These are phyloP conservation scores for Scomber scombrus DNA, from an alignment of 2,113 vertebrate species.

Conservation along the genomic window DNA sequence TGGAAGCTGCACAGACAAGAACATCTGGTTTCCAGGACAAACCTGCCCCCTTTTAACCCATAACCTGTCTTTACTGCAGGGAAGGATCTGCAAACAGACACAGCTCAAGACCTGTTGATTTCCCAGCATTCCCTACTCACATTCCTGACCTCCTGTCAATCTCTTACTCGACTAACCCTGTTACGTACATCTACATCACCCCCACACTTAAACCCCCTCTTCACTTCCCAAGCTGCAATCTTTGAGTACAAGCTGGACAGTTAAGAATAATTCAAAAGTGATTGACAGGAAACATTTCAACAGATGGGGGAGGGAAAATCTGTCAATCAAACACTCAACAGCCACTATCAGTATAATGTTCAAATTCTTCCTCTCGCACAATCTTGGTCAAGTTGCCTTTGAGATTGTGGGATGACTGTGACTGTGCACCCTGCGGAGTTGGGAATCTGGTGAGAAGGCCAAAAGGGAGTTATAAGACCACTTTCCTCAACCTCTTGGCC, in stretches of 20 bases:
- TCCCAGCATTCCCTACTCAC: conserved; percentile 77
- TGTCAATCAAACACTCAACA: conserved; percentile 32
- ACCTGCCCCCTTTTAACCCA: conserved; percentile 71
- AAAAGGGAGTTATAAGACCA: conserved; percentile 65
- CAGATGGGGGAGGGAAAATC: neutral
- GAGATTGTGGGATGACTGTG: conserved; percentile 21
- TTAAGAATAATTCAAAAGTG: conserved; percentile 37
- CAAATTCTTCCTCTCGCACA: neutral
- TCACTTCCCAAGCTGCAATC: conserved; percentile 1
- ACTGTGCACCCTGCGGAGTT: conserved; percentile 43
- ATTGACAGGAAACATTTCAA: conserved; percentile 48
- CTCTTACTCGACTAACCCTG: conserved; percentile 64
- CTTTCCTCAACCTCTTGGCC: conserved; percentile 42
- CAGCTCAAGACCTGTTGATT: conserved; percentile 74
- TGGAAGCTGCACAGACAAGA: conserved; percentile 55
- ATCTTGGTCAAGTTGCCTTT: conserved; percentile 27
- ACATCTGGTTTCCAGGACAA: conserved; percentile 82
- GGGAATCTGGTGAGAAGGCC: conserved; percentile 65
- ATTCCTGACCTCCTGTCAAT: conserved; percentile 84
- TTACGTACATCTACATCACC: conserved; percentile 43
- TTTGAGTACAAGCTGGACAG: conserved; percentile 34
- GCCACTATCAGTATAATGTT: neutral
- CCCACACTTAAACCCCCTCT: conserved; percentile 22
- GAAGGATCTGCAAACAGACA: conserved; percentile 64
- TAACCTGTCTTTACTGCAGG: conserved; percentile 72